Evolutionary conservation across 2,888 invertebrate genomes (phyloP).

Genomic region (Magallana nippona): DNA sequence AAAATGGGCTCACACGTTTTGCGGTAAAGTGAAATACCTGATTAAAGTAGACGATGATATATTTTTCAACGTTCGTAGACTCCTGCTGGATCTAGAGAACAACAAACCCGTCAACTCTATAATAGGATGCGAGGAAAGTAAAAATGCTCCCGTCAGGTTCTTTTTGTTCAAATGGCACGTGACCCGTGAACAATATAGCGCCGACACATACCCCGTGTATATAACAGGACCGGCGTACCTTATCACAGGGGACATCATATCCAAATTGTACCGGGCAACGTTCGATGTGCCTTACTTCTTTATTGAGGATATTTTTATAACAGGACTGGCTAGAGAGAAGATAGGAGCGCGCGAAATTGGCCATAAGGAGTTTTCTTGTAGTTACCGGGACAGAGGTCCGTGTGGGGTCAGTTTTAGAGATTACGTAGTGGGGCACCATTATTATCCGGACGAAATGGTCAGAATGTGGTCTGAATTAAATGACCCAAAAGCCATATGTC

Average conservation of each 20-base stretch:
- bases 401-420: neutral
- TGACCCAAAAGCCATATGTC: neutral
- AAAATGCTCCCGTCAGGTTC: neutral
- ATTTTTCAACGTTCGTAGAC: constrained; percentile 1
- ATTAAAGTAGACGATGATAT: constrained; percentile 17
- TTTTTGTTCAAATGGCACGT: constrained; percentile 29
- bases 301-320: neutral
- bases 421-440: neutral
- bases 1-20: neutral
- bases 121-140: constrained; percentile 12
- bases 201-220: neutral
- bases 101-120: neutral
- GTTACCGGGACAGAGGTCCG: neutral
- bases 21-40: constrained; percentile 9
- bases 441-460: constrained; percentile 12
- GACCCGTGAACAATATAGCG: constrained; percentile 14
- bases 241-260: constrained; percentile 11
- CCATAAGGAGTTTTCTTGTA: constrained; percentile 17
- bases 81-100: neutral
- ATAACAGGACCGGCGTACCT: constrained; percentile 14
- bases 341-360: neutral
- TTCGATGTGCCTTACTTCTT: neutral
- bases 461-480: constrained; percentile 12
- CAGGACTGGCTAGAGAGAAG: constrained; percentile 1
- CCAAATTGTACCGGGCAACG: neutral